phyloP scores from a whole-genome alignment of 2,113 vertebrate genomes.

The Columba janthina region DNA sequence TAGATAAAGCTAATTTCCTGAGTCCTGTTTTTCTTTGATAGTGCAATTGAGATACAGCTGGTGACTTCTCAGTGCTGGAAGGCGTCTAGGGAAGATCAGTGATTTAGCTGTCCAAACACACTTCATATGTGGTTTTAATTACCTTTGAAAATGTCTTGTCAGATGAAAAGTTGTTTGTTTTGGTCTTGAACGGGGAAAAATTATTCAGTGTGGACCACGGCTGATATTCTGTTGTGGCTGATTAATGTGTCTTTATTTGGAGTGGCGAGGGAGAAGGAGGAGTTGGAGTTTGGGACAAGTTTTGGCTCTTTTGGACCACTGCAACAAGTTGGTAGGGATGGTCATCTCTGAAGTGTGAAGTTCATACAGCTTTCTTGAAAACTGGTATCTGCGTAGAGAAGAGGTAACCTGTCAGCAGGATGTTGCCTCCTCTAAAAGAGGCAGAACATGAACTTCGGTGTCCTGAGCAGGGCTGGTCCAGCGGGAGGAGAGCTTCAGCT shows the following conservation, averaged over 20 bases:
- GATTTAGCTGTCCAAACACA: not conserved
- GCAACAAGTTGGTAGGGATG: not conserved
- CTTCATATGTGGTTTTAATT: not conserved
- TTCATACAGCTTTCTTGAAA: not conserved
- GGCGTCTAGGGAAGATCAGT: not conserved
- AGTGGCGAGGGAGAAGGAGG: not conserved
- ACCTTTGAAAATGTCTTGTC: not conserved
- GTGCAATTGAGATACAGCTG: not conserved
- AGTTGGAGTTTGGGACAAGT: not conserved
- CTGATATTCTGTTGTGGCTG: not conserved
- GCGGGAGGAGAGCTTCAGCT: not conserved
- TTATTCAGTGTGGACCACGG: not conserved
- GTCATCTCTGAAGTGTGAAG: not conserved
- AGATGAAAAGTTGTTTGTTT: not conserved
- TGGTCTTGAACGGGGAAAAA: not conserved
- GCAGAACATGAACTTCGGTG: fast-evolving
- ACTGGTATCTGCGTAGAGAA: not conserved
- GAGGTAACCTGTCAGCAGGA: not conserved
- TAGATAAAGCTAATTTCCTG: not conserved
- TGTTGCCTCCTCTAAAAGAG: not conserved
- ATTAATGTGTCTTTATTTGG: not conserved
- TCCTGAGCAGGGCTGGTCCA: not conserved
- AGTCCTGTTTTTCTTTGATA: not conserved
- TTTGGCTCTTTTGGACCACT: not conserved
- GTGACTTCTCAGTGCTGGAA: not conserved